Evolutionary conservation across 2,888 invertebrate genomes (phyloP).

Genomic region (Pollenia griseotomentosa): DNA sequence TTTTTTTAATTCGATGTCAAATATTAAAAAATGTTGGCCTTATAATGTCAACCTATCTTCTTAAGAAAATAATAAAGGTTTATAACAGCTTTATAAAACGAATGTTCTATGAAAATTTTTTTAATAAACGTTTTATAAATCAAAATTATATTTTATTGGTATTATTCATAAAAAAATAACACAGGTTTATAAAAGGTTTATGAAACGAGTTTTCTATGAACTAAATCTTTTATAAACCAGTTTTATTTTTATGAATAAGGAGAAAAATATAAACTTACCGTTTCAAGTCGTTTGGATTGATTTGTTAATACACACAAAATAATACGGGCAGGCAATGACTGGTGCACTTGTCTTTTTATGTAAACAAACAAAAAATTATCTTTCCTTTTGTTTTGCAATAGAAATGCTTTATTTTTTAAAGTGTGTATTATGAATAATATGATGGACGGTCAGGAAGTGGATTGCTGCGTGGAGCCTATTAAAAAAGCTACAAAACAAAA

Average conservation of each 20-base stretch:
- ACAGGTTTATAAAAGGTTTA: too few species aligned
- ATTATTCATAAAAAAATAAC: too few species aligned
- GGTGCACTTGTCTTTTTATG: constrained; percentile 46
- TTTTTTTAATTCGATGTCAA: too few species aligned
- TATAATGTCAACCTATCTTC: too few species aligned
- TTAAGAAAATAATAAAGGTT: too few species aligned
- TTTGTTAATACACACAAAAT: constrained; percentile 36
- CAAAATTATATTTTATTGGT: too few species aligned
- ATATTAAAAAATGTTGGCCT: too few species aligned
- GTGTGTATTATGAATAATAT: constrained; percentile 28
- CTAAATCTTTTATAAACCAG: too few species aligned
- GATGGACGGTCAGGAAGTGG: constrained; percentile 26
- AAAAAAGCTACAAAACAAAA: constrained; percentile 42
- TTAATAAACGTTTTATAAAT: too few species aligned
- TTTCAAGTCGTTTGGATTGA: constrained; percentile 9
- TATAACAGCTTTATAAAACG: too few species aligned
- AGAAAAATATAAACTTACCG: constrained; percentile 42
- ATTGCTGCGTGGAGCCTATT: constrained; percentile 27
- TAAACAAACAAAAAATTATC: constrained; percentile 40
- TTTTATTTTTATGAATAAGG: neutral
- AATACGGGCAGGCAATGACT: constrained; percentile 15
- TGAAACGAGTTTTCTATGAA: too few species aligned
- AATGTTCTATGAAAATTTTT: too few species aligned
- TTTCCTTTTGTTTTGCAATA: constrained; percentile 24
- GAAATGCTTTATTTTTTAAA: constrained; percentile 35